Evolutionary conservation across 2,113 vertebrate genomes (phyloP).

Genomic region (Sarotherodon lohbergeri): DNA sequence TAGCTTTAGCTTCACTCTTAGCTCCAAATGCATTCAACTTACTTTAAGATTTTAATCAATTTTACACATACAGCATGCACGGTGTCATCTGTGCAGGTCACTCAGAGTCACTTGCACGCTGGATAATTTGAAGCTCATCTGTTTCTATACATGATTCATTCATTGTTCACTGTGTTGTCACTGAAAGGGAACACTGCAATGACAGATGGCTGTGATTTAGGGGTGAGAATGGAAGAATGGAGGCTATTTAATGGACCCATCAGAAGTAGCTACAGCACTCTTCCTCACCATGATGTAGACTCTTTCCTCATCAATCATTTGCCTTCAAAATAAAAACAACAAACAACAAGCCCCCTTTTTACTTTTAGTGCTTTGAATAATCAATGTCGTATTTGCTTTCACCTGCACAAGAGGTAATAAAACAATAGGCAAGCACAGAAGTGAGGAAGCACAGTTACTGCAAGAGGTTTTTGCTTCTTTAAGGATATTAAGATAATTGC

Average conservation of each 20-base stretch:
- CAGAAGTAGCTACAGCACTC: not conserved
- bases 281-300: not conserved
- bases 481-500: conserved; percentile 42
- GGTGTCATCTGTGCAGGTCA: not conserved
- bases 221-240: conserved; percentile 4
- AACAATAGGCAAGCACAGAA: not conserved
- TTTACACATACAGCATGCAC: not conserved
- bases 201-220: conserved; percentile 35
- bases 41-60: conserved; percentile 39
- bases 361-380: not conserved
- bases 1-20: not conserved
- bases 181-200: not conserved
- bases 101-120: not conserved
- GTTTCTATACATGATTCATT: conserved; percentile 21
- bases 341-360: not conserved
- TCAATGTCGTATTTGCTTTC: not conserved
- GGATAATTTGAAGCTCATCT: conserved; percentile 26
- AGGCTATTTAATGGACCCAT: conserved; percentile 37
- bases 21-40: not conserved
- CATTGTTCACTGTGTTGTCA: conserved; percentile 1
- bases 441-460: not conserved
- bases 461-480: conserved; percentile 1
- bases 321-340: not conserved
- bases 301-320: conserved; percentile 5
- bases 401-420: not conserved